Evolutionary conservation across 2,888 invertebrate species (phyloP).

Genomic region (Quadriops clusia): DNA sequence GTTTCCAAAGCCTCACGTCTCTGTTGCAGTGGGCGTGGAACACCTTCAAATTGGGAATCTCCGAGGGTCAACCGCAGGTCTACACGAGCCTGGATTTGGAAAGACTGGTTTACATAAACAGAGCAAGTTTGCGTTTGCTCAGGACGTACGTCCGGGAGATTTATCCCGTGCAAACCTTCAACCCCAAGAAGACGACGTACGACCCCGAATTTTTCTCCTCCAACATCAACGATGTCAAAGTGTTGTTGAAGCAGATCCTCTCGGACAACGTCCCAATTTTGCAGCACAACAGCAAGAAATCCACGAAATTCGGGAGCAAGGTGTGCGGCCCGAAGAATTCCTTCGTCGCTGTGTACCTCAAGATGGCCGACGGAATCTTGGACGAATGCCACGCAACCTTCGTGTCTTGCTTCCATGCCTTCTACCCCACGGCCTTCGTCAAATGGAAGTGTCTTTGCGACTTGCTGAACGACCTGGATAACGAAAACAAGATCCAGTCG

Average conservation of each 20-base stretch:
- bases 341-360: conserved; percentile 41
- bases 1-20: conserved; percentile 73
- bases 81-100: conserved; percentile 58
- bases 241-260: conserved; percentile 69
- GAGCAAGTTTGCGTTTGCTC: conserved; percentile 69
- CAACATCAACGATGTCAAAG: conserved; percentile 74
- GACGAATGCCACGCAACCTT: conserved; percentile 87
- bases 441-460: conserved; percentile 91
- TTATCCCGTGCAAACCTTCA: conserved; percentile 55
- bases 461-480: conserved; percentile 57
- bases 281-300: conserved; percentile 28
- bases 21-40: conserved; percentile 90
- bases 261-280: conserved; percentile 51
- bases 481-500: conserved; percentile 37
- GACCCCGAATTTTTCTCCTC: conserved; percentile 75
- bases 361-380: conserved; percentile 61
- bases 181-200: conserved; percentile 35
- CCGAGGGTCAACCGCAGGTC: conserved; percentile 44
- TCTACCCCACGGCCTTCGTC: conserved; percentile 85
- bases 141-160: conserved; percentile 83
- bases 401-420: conserved; percentile 86
- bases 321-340: conserved; percentile 37
- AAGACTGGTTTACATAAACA: conserved; percentile 74
- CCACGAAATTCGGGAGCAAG: conserved; percentile 37
- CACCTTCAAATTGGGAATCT: conserved; percentile 61